Evolutionary conservation across 2,888 invertebrate genomes (phyloP).

Genomic region (Chromoteleia sp.): DNA sequence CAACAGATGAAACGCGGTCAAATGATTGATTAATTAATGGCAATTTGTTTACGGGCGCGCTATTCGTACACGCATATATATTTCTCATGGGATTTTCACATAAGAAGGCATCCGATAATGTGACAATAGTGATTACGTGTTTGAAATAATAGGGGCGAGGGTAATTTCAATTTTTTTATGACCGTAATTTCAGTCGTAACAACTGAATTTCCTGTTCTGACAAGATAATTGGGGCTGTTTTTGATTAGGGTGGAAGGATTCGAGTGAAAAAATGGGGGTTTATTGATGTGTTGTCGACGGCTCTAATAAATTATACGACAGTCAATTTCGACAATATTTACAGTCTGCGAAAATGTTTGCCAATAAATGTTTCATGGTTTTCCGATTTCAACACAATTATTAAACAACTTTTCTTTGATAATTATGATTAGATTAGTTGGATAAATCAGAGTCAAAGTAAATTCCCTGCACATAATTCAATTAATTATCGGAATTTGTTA

Average conservation of each 20-base stretch:
- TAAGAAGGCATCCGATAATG: conserved; percentile 12
- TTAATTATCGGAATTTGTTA: no score
- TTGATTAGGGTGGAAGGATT: conserved; percentile 20
- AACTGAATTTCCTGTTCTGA: conserved; percentile 61
- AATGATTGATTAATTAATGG: conserved; percentile 13
- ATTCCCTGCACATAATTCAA: no score
- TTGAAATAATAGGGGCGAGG: conserved; percentile 26
- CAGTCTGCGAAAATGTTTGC: no score
- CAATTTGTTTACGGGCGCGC: conserved; percentile 1
- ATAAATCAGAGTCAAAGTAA: no score
- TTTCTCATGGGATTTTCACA: conserved; percentile 11
- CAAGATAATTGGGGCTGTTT: conserved; percentile 52
- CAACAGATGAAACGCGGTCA: background rate
- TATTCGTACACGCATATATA: background rate
- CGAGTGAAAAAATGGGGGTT: background rate
- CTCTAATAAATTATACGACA: no score
- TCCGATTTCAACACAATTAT: no score
- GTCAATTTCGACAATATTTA: no score
- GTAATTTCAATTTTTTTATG: conserved; percentile 44
- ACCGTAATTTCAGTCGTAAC: conserved; percentile 41
- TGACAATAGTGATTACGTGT: conserved; percentile 56
- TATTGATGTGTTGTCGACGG: no score
- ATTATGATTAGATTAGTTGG: no score
- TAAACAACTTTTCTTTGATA: no score
- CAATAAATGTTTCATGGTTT: no score